phyloP scores from a whole-genome alignment of 2,888 invertebrate genomes.

The Eurytoma adleriae region DNA sequence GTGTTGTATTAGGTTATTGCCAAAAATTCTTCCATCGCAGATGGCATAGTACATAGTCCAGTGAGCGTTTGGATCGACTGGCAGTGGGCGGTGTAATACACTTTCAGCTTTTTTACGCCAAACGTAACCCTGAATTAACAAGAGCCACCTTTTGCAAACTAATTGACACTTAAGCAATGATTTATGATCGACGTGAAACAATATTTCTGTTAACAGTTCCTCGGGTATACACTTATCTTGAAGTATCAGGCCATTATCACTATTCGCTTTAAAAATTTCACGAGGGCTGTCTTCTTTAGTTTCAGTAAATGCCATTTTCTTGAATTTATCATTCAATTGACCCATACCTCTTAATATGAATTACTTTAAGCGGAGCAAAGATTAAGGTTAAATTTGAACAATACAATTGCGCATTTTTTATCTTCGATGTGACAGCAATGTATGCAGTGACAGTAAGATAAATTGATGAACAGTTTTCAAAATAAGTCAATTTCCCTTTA shows the following conservation, averaged over 20 bases:
- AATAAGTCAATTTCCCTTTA: background rate
- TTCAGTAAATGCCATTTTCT: constrained; percentile 31
- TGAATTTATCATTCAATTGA: constrained; percentile 29
- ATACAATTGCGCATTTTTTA: background rate
- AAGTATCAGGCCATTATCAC: constrained; percentile 40
- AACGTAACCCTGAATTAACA: constrained; percentile 74
- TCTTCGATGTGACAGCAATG: too few species aligned
- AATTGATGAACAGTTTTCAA: background rate
- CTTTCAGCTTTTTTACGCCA: constrained; percentile 74
- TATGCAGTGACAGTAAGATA: background rate
- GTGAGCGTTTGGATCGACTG: constrained; percentile 68
- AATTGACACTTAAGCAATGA: constrained; percentile 74
- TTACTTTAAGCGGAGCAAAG: background rate
- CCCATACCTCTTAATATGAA: constrained; percentile 31
- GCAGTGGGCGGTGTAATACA: constrained; percentile 61
- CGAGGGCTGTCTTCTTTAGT: background rate
- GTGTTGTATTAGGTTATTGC: constrained; percentile 76
- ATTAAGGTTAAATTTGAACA: constrained; percentile 15
- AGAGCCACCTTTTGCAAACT: constrained; percentile 78
- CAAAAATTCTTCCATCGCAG: constrained; percentile 74
- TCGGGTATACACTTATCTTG: constrained; percentile 71
- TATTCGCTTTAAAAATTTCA: constrained; percentile 31
- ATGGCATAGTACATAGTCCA: constrained; percentile 76
- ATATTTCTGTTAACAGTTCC: constrained; percentile 76
- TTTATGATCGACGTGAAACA: constrained; percentile 72